phyloP scores from a whole-genome alignment of 2,797 vertebrate species.

The Hippocampus kuda region DNA sequence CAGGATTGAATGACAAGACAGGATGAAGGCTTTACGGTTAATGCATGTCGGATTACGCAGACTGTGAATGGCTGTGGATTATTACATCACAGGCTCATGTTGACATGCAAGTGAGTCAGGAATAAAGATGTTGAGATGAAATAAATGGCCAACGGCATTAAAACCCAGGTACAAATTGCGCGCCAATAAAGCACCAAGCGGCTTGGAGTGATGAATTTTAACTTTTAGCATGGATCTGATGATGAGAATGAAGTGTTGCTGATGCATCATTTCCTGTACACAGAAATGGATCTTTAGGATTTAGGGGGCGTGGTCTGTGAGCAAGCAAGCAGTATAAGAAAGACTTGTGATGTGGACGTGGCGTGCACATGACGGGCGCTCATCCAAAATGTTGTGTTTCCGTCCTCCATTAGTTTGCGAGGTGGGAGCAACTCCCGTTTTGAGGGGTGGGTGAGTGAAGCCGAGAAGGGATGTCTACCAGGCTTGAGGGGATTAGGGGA shows the following conservation, averaged over 20 bases:
- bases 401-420: constrained; percentile 31
- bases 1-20: constrained; percentile 47
- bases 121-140: constrained; percentile 27
- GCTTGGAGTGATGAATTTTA: not conserved
- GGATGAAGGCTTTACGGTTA: constrained; percentile 44
- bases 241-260: not conserved
- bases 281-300: not conserved
- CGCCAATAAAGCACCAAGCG: not conserved
- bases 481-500: constrained; percentile 60
- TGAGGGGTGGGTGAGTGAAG: constrained; percentile 34
- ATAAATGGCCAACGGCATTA: constrained; percentile 4
- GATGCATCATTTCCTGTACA: not conserved
- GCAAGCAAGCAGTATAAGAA: not conserved
- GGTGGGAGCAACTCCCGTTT: constrained; percentile 38
- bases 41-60: constrained; percentile 59
- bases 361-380: constrained; percentile 25
- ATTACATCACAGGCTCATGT: constrained; percentile 51
- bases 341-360: constrained; percentile 26
- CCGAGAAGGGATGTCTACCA: constrained; percentile 21
- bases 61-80: constrained; percentile 57
- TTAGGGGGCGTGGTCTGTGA: not conserved
- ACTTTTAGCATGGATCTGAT: not conserved
- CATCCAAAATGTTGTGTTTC: constrained; percentile 41
- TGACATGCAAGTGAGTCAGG: constrained; percentile 26
- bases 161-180: constrained; percentile 11